Evolutionary conservation across 2,113 vertebrate genomes (phyloP), one percentile per base, ranked within the genome.

Genomic region (Labeo rohita): DNA sequence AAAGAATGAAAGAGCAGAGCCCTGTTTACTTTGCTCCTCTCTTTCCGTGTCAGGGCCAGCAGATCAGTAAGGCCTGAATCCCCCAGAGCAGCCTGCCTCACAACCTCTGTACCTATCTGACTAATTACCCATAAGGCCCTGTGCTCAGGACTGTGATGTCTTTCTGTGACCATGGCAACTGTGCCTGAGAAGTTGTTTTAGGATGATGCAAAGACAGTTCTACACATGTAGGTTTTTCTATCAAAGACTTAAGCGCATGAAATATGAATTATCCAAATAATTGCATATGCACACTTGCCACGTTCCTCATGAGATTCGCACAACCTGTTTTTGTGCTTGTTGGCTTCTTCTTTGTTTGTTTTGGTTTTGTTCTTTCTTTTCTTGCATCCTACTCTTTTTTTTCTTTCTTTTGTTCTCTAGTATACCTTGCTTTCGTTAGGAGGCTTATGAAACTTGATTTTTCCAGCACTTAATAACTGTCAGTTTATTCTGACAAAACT

Each of bases 301-400:
- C 39, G 23, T 61, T 68, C 10, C n/a, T 70, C 61, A 13, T 72
- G 72, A 73, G 74, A 72, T 18, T 65, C 47, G n/a, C 39, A 54
- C 87, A 86, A 76, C 56, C 80, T 80, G 52, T 77, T 88, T 77
- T 77, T 80, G 52, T 18, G 45, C 52, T 81, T 59, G 59, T 83
- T 68, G 70, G 45, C 76, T 56, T 56, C 16, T 78, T 78, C 56
- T 34, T 34, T 78, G 50, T 78, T 78, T 78, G 75, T 56, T 78
- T 78, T 52, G 75, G 75, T 78, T 78, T 78, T 56, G 75, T 39
- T 78, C 50, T 78, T 78, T 56, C 8, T 75, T 75, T 75, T 7
- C 45, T 50, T 9, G 21, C 61, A 66, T 16, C 61, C 47, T 70
- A 9, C 3, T 36, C 28, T 83, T 47, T 49, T 43, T 8, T 2